Evolutionary conservation across 2,113 vertebrate genomes (phyloP).

Genomic region (Rana temporaria): DNA sequence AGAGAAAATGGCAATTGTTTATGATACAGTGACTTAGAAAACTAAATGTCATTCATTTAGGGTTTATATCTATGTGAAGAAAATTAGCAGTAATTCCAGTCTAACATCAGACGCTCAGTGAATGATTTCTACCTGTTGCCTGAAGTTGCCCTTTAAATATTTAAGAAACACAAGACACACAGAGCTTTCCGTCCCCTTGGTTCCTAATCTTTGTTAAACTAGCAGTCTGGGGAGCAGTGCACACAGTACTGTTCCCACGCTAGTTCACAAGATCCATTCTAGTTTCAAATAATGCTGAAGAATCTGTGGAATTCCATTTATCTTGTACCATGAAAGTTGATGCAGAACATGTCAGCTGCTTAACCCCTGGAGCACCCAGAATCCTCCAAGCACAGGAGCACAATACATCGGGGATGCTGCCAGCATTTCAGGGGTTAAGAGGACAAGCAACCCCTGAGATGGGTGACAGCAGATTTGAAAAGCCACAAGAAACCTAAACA

Average conservation of each 20-base stretch:
- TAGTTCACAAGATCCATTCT: constrained; percentile 54
- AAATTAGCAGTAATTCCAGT: no score
- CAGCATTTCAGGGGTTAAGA: background rate
- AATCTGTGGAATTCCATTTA: constrained; percentile 56
- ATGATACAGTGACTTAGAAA: background rate
- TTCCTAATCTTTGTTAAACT: constrained; percentile 51
- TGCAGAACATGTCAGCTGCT: constrained; percentile 52
- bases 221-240: constrained; percentile 46
- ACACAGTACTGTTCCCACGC: constrained; percentile 49
- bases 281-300: constrained; percentile 52
- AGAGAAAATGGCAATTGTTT: no score
- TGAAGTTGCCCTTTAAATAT: background rate
- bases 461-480: background rate
- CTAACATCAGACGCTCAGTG: no score
- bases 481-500: background rate
- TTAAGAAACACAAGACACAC: background rate
- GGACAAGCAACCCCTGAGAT: constrained; percentile 8
- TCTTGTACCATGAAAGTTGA: constrained; percentile 57
- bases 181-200: constrained; percentile 23
- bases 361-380: constrained; percentile 1
- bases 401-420: background rate
- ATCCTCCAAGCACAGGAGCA: background rate
- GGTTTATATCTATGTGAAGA: no score
- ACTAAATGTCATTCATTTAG: no score
- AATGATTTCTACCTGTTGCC: no score